Evolutionary conservation across 2,113 vertebrate genomes (phyloP).

Genomic region (Turnix velox): DNA sequence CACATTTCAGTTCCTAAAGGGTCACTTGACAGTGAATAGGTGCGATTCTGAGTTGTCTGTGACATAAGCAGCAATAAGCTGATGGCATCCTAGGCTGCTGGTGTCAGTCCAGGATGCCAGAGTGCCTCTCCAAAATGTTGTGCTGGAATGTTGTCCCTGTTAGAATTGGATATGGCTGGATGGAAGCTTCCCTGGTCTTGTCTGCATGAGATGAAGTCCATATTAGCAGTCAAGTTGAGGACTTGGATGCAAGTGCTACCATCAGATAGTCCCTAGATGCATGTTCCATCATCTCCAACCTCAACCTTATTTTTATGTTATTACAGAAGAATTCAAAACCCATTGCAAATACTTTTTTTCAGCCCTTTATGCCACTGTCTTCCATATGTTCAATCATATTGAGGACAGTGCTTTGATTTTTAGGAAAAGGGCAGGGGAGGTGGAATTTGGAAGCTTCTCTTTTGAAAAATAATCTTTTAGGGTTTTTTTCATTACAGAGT

Average conservation of each 20-base stretch:
- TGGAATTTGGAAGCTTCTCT: neutral
- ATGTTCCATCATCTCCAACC: neutral
- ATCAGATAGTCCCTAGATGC: too few species aligned
- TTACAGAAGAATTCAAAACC: neutral
- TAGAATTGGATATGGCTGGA: neutral
- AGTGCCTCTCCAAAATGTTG: neutral
- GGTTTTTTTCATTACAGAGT: too few species aligned
- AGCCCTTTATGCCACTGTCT: neutral
- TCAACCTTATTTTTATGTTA: neutral
- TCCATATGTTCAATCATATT: neutral
- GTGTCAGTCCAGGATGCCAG: neutral
- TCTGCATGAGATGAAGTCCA: neutral
- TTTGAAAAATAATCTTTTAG: neutral
- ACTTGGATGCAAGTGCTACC: neutral
- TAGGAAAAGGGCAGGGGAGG: fast-evolving
- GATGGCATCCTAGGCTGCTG: neutral
- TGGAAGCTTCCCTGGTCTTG: neutral
- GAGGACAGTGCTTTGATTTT: neutral
- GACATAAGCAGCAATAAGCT: neutral
- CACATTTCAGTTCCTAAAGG: neutral
- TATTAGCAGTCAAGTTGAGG: neutral
- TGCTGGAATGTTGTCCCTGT: neutral
- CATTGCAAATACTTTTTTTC: neutral
- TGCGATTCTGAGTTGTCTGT: neutral
- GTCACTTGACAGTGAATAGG: neutral